These are phyloP conservation scores for Gopherus evgoodei DNA, from an alignment of 2,113 vertebrate species.

Conservation along the genomic window DNA sequence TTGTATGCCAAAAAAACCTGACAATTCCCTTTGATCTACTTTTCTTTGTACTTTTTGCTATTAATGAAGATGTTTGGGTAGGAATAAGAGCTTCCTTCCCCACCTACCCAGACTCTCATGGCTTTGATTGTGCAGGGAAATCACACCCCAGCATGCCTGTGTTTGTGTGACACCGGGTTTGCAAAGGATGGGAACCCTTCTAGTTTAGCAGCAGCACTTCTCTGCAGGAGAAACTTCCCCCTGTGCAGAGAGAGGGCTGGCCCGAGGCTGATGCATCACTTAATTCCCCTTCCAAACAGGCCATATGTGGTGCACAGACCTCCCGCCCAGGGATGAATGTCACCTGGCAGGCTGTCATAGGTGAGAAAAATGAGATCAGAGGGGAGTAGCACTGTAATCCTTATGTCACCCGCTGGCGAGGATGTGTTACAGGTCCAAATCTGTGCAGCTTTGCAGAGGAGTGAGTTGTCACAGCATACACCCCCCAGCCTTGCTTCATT, in stretches of 20 bases:
- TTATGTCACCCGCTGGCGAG: too few relatives aligned
- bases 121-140: not conserved
- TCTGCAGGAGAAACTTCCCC: rapidly evolving
- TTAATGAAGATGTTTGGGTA: not conserved
- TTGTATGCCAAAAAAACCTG: not conserved
- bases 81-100: not conserved
- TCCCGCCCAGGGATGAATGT: too few relatives aligned
- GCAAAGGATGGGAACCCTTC: not conserved
- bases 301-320: rapidly evolving
- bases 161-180: rapidly evolving
- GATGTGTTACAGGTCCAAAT: too few relatives aligned
- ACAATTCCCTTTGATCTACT: not conserved
- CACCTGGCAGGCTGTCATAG: not conserved
- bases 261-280: not conserved
- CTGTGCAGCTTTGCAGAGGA: too few relatives aligned
- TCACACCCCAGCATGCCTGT: not conserved
- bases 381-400: not conserved
- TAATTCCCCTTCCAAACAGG: not conserved
- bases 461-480: too few relatives aligned
- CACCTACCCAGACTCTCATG: not conserved
- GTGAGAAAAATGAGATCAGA: not conserved
- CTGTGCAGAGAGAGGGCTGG: not conserved
- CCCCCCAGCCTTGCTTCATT: too few relatives aligned
- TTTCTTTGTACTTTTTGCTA: not conserved
- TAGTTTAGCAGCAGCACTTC: not conserved